These are phyloP conservation scores for Phycodurus eques DNA, from an alignment of 2,113 vertebrate species.

Conservation along the genomic window DNA sequence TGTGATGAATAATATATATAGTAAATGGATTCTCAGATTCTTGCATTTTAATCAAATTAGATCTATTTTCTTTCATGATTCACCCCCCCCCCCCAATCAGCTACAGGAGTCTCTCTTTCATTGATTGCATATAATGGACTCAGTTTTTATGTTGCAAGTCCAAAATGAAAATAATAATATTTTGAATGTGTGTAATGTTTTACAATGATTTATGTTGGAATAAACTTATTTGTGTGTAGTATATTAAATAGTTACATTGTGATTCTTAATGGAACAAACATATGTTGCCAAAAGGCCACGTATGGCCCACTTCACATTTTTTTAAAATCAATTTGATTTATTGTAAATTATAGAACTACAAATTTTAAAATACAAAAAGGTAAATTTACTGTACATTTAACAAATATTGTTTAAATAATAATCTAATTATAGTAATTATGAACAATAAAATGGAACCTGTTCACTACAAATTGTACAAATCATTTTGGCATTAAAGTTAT, in stretches of 20 bases:
- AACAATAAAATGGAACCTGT: no score
- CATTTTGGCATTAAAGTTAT: no score
- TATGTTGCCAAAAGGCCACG: no score
- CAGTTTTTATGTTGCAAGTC: neutral
- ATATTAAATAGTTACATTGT: neutral
- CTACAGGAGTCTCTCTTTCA: neutral
- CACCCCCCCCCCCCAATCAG: neutral
- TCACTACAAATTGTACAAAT: no score
- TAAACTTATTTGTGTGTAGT: no score
- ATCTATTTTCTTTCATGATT: neutral
- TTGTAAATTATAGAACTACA: no score
- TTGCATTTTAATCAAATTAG: conserved; percentile 13
- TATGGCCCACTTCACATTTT: neutral
- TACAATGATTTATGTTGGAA: neutral
- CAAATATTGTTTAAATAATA: no score
- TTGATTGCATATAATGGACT: neutral
- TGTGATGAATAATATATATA: conserved; percentile 62
- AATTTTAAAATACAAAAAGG: no score
- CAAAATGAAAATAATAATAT: neutral
- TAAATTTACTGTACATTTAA: no score
- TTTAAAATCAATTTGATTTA: no score
- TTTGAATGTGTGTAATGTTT: neutral
- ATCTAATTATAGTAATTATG: no score
- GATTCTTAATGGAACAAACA: neutral
- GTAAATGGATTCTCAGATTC: neutral